Conservation (phyloP, 1,140 invertebrate species). For the Heliconius hermathena region DNA sequence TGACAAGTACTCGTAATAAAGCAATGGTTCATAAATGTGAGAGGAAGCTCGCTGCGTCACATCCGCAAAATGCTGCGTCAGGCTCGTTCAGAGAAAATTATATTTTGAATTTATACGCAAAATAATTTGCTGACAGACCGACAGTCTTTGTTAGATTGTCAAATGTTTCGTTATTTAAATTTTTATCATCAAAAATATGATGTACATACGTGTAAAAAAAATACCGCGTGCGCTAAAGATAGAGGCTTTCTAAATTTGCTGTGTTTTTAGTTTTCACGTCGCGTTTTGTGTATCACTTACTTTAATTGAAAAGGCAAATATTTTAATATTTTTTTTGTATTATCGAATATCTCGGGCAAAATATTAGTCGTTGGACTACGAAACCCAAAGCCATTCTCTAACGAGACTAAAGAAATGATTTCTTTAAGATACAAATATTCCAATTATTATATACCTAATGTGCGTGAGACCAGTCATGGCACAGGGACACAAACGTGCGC, state of each 20-base stretch:
- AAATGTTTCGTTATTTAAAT: background rate
- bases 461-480: no score
- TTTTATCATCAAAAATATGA: background rate
- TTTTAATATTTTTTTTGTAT: background rate
- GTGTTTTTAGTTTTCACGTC: background rate
- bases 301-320: background rate
- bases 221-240: background rate
- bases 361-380: background rate
- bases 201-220: background rate
- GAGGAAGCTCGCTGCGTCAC: slow-evolving; percentile 36
- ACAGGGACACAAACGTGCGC: no score
- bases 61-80: slow-evolving; percentile 40
- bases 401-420: no score
- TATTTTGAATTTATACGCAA: slow-evolving; percentile 17
- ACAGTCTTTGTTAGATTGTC: background rate
- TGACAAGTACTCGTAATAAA: slow-evolving; percentile 22
- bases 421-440: no score
- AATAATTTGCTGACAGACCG: slow-evolving; percentile 16
- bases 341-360: background rate
- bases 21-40: slow-evolving; percentile 32
- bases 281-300: background rate
- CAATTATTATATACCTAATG: no score
- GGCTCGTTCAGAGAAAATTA: slow-evolving; percentile 29
- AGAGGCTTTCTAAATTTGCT: background rate
- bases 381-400: background rate